These are phyloP conservation scores for Zaprionus gabonicus DNA, from an alignment of 1,140 invertebrate genomes.

Conservation along the genomic window DNA sequence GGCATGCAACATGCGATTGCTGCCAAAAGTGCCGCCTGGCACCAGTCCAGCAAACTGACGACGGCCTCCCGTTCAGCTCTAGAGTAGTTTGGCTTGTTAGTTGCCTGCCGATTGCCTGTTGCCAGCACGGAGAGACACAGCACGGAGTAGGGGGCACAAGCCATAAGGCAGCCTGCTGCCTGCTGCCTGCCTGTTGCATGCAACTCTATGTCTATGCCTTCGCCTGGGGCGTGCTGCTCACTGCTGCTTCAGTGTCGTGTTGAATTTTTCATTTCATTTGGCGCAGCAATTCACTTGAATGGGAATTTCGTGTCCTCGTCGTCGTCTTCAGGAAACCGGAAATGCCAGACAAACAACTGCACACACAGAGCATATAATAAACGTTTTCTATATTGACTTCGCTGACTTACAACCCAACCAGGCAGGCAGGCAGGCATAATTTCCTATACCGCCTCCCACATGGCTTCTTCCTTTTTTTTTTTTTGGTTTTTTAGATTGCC, in stretches of 20 bases:
- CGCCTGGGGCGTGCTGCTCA: slow-evolving; percentile 29
- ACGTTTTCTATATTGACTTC: slow-evolving; percentile 65
- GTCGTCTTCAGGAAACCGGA: slow-evolving; percentile 64
- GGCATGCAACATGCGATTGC: slow-evolving; percentile 84
- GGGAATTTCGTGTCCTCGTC: slow-evolving; percentile 79
- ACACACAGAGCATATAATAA: slow-evolving; percentile 72
- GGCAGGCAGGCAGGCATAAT: slow-evolving; percentile 32
- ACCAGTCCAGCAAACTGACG: slow-evolving; percentile 64
- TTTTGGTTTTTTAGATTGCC: slow-evolving; percentile 48
- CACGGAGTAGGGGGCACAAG: neutral
- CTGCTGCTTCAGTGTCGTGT: slow-evolving; percentile 58
- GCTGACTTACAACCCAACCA: slow-evolving; percentile 20
- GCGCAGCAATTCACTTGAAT: slow-evolving; percentile 82
- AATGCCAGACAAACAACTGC: slow-evolving; percentile 74
- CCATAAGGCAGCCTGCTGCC: slow-evolving; percentile 36
- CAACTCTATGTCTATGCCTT: slow-evolving; percentile 27
- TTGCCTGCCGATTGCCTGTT: slow-evolving; percentile 46
- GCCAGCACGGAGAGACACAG: slow-evolving; percentile 11
- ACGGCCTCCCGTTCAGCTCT: slow-evolving; percentile 52
- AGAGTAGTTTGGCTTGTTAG: slow-evolving; percentile 79
- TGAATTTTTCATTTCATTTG: slow-evolving; percentile 84
- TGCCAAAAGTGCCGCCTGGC: slow-evolving; percentile 82
- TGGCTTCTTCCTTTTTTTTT: neutral
- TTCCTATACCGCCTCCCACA: slow-evolving; percentile 14
- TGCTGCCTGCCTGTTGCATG: slow-evolving; percentile 69